Conservation (phyloP, 2,888 invertebrate species). For the Folsomia candida region DNA sequence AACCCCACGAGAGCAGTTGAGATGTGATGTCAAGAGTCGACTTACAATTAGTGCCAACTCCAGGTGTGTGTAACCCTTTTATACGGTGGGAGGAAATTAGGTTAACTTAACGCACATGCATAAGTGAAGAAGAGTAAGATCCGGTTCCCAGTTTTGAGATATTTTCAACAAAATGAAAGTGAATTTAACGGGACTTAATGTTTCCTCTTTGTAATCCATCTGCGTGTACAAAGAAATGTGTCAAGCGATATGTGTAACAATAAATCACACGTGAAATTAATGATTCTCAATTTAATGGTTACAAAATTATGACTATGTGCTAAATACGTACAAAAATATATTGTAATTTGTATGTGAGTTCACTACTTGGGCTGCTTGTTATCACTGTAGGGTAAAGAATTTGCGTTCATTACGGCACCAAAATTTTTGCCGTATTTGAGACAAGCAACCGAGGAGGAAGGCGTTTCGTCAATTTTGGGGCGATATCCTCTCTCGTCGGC, state of each 20-base stretch:
- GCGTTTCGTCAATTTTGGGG: background rate
- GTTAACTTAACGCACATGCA: background rate
- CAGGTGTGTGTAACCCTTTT: background rate
- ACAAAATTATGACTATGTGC: too few relatives aligned
- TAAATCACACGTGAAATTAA: too few relatives aligned
- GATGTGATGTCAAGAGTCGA: background rate
- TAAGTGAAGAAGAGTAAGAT: background rate
- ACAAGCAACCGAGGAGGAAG: background rate
- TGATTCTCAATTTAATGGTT: too few relatives aligned
- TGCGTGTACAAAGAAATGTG: too few relatives aligned
- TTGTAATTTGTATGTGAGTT: too few relatives aligned
- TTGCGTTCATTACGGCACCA: background rate
- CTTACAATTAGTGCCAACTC: background rate
- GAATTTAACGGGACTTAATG: background rate
- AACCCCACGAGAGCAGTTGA: background rate
- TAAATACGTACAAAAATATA: too few relatives aligned
- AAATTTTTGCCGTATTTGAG: background rate
- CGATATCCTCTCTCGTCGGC: background rate
- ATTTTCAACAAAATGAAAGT: background rate
- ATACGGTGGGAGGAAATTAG: slow-evolving; percentile 7
- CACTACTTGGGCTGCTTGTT: too few relatives aligned
- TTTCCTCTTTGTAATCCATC: too few relatives aligned
- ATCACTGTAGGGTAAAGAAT: background rate
- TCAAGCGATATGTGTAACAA: too few relatives aligned
- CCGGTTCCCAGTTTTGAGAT: background rate